These are phyloP conservation scores for Pardosa pseudoannulata DNA, from an alignment of 2,888 invertebrate species.

Conservation along the genomic window DNA sequence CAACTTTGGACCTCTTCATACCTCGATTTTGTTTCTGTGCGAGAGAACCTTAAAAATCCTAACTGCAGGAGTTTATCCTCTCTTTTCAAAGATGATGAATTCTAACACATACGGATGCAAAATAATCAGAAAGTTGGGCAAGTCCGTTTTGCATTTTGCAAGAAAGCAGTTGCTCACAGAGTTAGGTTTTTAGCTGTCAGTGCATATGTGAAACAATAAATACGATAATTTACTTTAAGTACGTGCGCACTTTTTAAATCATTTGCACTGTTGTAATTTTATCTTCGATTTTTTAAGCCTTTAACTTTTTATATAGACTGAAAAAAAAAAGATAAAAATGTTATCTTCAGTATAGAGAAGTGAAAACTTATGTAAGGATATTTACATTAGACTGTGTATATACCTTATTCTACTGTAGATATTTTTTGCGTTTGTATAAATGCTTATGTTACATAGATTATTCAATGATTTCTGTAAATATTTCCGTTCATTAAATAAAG, in stretches of 20 bases:
- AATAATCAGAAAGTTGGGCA: too few relatives aligned
- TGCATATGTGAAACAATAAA: conserved; percentile 4
- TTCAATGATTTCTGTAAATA: conserved; percentile 59
- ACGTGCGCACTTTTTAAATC: conserved; percentile 44
- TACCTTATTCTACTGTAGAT: conserved; percentile 47
- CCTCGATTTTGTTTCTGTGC: too few relatives aligned
- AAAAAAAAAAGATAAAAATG: not conserved
- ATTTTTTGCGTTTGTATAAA: conserved; percentile 32
- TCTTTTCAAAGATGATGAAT: too few relatives aligned
- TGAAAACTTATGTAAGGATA: conserved; percentile 23
- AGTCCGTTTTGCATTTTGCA: not conserved
- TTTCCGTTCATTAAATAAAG: conserved; percentile 63
- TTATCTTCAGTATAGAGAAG: conserved; percentile 22
- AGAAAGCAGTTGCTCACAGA: conserved; percentile 9
- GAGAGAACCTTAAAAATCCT: too few relatives aligned
- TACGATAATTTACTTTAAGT: conserved; percentile 25
- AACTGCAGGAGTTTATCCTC: too few relatives aligned
- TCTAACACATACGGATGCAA: not conserved
- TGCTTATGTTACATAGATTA: conserved; percentile 19
- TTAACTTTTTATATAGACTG: conserved; percentile 37
- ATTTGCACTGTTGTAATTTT: conserved; percentile 35
- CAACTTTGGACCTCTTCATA: too few relatives aligned
- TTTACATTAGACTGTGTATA: conserved; percentile 43
- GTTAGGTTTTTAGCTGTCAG: not conserved
- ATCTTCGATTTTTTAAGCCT: conserved; percentile 42